phyloP scores from a whole-genome alignment of 2,113 vertebrate genomes.

The Merops nubicus region DNA sequence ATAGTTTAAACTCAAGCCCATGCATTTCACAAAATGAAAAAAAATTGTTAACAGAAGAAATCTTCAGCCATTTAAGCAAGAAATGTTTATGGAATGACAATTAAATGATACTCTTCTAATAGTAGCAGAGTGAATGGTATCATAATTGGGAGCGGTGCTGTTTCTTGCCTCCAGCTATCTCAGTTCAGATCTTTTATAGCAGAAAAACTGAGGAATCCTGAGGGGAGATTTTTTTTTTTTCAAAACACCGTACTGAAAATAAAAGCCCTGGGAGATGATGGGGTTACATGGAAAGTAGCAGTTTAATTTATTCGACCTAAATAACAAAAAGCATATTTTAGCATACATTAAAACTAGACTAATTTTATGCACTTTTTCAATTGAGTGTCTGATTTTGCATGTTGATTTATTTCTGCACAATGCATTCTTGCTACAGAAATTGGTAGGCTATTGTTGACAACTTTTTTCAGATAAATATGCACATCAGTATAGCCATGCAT shows the following conservation, averaged over 20 bases:
- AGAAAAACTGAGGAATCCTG: neutral
- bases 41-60: neutral
- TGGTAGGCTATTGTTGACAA: neutral
- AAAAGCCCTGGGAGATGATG: neutral
- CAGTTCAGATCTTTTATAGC: neutral
- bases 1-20: neutral
- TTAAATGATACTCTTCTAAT: neutral
- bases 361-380: neutral
- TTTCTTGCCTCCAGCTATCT: constrained; percentile 23
- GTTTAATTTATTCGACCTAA: constrained; percentile 19
- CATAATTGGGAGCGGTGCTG: neutral
- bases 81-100: neutral
- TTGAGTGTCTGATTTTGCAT: neutral
- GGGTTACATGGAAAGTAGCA: neutral
- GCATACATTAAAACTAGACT: neutral
- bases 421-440: neutral
- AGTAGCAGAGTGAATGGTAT: neutral
- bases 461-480: neutral
- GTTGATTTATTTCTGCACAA: neutral
- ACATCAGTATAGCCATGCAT: neutral
- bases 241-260: neutral
- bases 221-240: neutral
- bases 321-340: constrained; percentile 8
- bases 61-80: neutral
- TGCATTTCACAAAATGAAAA: neutral